Evolutionary conservation across 2,797 vertebrate genomes (phyloP).

Genomic region (Pampus argenteus): DNA sequence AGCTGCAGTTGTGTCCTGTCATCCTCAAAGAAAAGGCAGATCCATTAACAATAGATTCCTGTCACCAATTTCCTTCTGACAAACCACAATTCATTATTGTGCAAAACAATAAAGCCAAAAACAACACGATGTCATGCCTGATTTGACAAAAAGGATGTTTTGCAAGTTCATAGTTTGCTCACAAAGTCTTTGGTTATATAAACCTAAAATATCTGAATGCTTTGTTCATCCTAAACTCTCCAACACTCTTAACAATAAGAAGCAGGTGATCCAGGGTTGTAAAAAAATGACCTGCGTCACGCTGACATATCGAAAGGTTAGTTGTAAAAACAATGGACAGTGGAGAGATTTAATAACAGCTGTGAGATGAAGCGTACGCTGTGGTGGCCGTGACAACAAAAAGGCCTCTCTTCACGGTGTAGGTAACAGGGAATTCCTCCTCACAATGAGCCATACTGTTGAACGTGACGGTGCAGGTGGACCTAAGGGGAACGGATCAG

Average conservation of each 20-base stretch:
- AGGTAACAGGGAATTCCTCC: slow-evolving; percentile 58
- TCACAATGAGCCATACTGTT: slow-evolving; percentile 72
- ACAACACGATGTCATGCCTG: not conserved
- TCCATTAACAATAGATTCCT: slow-evolving; percentile 8
- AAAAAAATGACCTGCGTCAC: slow-evolving; percentile 4
- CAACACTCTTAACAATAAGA: not conserved
- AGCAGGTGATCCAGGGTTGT: not conserved
- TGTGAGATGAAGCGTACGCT: slow-evolving; percentile 40
- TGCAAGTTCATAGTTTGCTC: slow-evolving; percentile 6
- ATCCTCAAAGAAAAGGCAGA: slow-evolving; percentile 10
- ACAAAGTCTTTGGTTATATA: not conserved
- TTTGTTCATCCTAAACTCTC: not conserved
- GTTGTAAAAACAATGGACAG: slow-evolving; percentile 14
- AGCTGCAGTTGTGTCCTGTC: slow-evolving; percentile 18
- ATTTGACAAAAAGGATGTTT: slow-evolving; percentile 19
- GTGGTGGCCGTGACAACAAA: slow-evolving; percentile 55
- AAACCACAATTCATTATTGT: not conserved
- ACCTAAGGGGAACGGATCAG: slow-evolving; percentile 39
- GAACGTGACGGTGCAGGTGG: slow-evolving; percentile 25
- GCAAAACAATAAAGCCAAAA: slow-evolving; percentile 4
- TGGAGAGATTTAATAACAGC: slow-evolving; percentile 22
- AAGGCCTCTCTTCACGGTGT: slow-evolving; percentile 43
- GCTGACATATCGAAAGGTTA: not conserved
- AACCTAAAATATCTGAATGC: not conserved
- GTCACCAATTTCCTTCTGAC: slow-evolving; percentile 17